Base-by-base conservation (phyloP, 1,140 invertebrate species). In the Bombus confusus region DNA sequence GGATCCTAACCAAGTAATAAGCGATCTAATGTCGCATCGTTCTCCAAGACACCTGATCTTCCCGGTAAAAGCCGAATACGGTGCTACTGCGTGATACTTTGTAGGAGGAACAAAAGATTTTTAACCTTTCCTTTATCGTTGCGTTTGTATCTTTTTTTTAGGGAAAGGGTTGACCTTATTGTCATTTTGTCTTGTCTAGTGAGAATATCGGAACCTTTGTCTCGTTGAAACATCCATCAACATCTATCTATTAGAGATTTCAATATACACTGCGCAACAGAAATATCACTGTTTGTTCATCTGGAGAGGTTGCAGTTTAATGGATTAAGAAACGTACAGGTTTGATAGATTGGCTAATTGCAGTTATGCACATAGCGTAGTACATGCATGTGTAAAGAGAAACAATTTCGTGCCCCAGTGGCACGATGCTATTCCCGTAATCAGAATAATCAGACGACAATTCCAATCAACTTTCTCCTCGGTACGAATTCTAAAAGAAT, bases 301-400 rank as follows among this genome's bases (percentile, higher is more conserved):
- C 41, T 37, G 12, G 82, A 43, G 66, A 83, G 59, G 59, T 77
- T 77, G 31, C 43, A 68, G 31, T 72, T 59, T 80, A 85, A 85
- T 62, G 83, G 68, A 80, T 79, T 85, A 80, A 80, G 83, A 85
- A 85, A 85, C 68, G n/a, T 66, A 34, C 34, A 47, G 31, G 18
- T 39, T 39, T 71, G 77, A 85, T 72, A 39, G 68, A 31, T 69
- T 80, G 68, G 77, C 57, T 85, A 85, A 85, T 85, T 85, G 77
- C 77, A 72, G 68, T 64, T 85, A 64, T 72, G 72, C 28, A 75
- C 43, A n/a, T 22, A n/a, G 12, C 8, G 22, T 18, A 39, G 62
- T 39, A 31, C 18, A 31, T 28, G 68, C n/a, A n/a, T 43, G 52
- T 34, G 39, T 47, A 64, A 80, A 80, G 83, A 77, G 73, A 41